These are phyloP conservation scores for Dreissena rostriformis DNA, from an alignment of 1,140 invertebrate genomes.

Conservation along the genomic window DNA sequence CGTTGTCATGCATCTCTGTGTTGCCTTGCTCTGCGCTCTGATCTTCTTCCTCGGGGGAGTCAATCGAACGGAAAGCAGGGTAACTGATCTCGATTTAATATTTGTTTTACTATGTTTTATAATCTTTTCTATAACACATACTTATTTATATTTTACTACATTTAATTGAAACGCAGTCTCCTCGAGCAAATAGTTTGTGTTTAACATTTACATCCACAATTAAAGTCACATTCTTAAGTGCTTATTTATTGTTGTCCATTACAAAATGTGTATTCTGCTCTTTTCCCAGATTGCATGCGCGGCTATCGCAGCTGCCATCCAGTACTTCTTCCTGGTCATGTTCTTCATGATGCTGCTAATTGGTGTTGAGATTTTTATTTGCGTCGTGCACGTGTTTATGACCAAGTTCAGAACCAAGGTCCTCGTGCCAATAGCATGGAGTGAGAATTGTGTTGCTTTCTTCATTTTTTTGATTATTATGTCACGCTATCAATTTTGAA, in stretches of 20 bases:
- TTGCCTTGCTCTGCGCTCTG: conserved; percentile 63
- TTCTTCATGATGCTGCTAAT: conserved; percentile 65
- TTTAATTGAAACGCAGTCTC: no score
- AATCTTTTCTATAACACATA: no score
- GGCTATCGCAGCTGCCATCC: conserved; percentile 59
- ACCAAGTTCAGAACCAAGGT: conserved; percentile 51
- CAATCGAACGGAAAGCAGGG: conserved; percentile 54
- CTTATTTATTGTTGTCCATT: neutral
- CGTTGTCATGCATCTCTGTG: conserved; percentile 64
- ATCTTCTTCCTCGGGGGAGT: conserved; percentile 66
- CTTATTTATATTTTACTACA: no score
- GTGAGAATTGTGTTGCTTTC: conserved; percentile 42
- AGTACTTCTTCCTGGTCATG: conserved; percentile 62
- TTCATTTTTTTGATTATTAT: neutral
- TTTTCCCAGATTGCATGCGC: conserved; percentile 58
- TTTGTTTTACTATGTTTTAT: no score
- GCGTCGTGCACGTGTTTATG: conserved; percentile 61
- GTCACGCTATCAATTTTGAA: neutral
- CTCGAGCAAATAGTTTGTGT: no score
- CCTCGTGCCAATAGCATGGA: conserved; percentile 54
- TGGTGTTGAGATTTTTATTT: conserved; percentile 60
- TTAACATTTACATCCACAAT: no score
- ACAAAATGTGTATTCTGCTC: neutral
- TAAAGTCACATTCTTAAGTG: neutral
- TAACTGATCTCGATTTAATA: conserved; percentile 32